Evolutionary conservation across 1,140 invertebrate genomes (phyloP), one percentile per base, ranked within the genome.

Genomic region (Euborellia annulipes): DNA sequence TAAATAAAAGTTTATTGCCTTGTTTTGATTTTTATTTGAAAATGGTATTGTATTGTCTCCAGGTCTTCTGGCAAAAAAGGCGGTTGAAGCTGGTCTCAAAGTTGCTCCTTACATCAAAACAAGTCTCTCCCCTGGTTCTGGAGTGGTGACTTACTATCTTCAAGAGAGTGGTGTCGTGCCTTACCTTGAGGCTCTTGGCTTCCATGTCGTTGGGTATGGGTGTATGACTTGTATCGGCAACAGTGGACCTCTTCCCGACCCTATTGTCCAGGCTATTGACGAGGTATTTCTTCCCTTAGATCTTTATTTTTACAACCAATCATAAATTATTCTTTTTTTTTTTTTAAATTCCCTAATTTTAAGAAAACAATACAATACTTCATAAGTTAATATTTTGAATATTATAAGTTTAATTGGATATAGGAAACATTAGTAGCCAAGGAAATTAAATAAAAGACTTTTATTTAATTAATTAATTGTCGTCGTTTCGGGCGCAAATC

Each of bases 221-320:
- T 98, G 94, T 65, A 97, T 96, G 92, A 98, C 93, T 0, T 98
- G 94, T 63, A 98, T 98, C 52, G 95, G 95, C 7, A 98, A 98
- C 64, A 89, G 84, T 39, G 94, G 94, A 9, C 91, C 91, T 0
- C 73, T 98, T 6, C 83, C 89, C 44, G 90, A 95, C 47, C 72
- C 82, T 50, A 83, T 98, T 19, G 79, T 79, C 0, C 85, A 90
- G 56, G 88, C 86, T 2, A 96, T 98, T 54, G 93, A 98, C 62
- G 85, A 90, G 73, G 85, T 87, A 61, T 11, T n/a, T n/a, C n/a
- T n/a, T n/a, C n/a, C n/a, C n/a, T n/a, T n/a, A n/a, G n/a, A n/a
- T n/a, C n/a, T n/a, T n/a, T n/a, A n/a, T n/a, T n/a, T n/a, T n/a
- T n/a, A n/a, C n/a, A n/a, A n/a, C n/a, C n/a, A n/a, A n/a, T n/a